A percentile compares a stretch with the other conserved stretches of the same genome.
phyloP scores from a whole-genome alignment of 2,888 invertebrate genomes.

The Agrotis exclamationis region DNA sequence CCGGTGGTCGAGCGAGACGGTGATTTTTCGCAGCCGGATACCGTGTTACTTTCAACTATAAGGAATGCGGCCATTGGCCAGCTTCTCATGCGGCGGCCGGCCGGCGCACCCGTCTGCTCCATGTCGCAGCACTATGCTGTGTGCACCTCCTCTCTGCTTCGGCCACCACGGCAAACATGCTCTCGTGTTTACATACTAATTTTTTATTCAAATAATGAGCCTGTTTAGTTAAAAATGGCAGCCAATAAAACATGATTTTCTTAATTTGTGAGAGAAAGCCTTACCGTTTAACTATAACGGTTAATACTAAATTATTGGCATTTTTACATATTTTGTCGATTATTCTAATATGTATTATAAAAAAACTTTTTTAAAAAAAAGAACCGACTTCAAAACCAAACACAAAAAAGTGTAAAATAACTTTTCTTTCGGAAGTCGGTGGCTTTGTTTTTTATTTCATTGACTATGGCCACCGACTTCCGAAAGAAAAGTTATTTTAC shows the following conservation, averaged over 20 bases:
- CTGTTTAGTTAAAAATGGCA: slow-evolving; percentile 7
- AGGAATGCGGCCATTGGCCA: slow-evolving; percentile 90
- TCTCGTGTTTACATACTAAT: slow-evolving; percentile 36
- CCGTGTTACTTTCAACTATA: slow-evolving; percentile 89
- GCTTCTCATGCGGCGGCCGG: slow-evolving; percentile 78
- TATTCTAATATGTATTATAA: not conserved
- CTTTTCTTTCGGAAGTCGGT: too few relatives aligned
- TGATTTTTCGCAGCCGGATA: slow-evolving; percentile 90
- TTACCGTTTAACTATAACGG: slow-evolving; percentile 19
- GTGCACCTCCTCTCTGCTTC: slow-evolving; percentile 39
- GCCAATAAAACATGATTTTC: slow-evolving; percentile 8
- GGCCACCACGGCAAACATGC: slow-evolving; percentile 32
- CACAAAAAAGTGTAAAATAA: too few relatives aligned
- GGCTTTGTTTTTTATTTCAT: too few relatives aligned
- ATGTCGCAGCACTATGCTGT: slow-evolving; percentile 47
- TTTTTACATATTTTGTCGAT: not conserved
- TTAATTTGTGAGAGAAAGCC: slow-evolving; percentile 23
- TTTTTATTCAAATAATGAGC: slow-evolving; percentile 30
- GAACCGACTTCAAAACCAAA: too few relatives aligned
- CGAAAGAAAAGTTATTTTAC: too few relatives aligned
- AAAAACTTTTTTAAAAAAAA: too few relatives aligned
- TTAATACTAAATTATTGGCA: slow-evolving; percentile 3
- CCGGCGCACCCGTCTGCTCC: slow-evolving; percentile 76
- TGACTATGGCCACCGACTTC: too few relatives aligned
- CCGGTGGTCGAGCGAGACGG: slow-evolving; percentile 72